These are phyloP conservation scores for Pteria penguin DNA, from an alignment of 2,888 invertebrate species.

Conservation along the genomic window DNA sequence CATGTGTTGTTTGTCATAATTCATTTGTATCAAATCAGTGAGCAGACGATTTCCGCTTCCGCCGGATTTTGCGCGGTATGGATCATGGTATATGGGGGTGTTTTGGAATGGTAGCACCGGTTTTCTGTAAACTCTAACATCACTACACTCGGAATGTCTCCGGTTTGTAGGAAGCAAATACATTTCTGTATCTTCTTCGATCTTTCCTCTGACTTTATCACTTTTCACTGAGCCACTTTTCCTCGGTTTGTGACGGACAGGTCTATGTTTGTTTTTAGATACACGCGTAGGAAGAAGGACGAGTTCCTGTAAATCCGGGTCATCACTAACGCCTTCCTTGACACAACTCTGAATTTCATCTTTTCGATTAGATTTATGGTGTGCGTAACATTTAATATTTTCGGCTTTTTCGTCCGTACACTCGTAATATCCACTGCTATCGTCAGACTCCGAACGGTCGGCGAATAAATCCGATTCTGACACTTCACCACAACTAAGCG, in stretches of 20 bases:
- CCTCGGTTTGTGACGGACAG: background rate
- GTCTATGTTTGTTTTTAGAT: background rate
- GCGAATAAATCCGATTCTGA: constrained; percentile 45
- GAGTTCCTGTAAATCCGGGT: background rate
- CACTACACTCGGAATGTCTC: constrained; percentile 41
- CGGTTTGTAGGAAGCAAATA: constrained; percentile 53
- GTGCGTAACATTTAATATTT: background rate
- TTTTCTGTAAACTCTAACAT: constrained; percentile 35
- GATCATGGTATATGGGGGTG: constrained; percentile 58
- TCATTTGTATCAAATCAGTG: constrained; percentile 61
- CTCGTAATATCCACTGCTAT: constrained; percentile 57
- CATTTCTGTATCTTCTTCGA: constrained; percentile 53
- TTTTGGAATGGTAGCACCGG: constrained; percentile 55
- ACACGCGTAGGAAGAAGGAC: constrained; percentile 1
- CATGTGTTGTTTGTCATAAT: constrained; percentile 59
- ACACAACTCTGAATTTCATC: constrained; percentile 23
- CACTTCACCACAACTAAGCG: constrained; percentile 38
- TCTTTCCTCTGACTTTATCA: background rate
- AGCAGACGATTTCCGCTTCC: constrained; percentile 55
- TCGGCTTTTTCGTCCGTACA: constrained; percentile 35
- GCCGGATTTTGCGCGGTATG: constrained; percentile 53
- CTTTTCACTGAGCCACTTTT: background rate
- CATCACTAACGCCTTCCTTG: background rate
- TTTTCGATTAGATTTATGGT: constrained; percentile 23
- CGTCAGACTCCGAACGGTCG: constrained; percentile 58